A percentile compares a stretch with the other conserved stretches of the same genome.
phyloP scores from a whole-genome alignment of 2,797 vertebrate genomes.

The Vespertilio murinus region DNA sequence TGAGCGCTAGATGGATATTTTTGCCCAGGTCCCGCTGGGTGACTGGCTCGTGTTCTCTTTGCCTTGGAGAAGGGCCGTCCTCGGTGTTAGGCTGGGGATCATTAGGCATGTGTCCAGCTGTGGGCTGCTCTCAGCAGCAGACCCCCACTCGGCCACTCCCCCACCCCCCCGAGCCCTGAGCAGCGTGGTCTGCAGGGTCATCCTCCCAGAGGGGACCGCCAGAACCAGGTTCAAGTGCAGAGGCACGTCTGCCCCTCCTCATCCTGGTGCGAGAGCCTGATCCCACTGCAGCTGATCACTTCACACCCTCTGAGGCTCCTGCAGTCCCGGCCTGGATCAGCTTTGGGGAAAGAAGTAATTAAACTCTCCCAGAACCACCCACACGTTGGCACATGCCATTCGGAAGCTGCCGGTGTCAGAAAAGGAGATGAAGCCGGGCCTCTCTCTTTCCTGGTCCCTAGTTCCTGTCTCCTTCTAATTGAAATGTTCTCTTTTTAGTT shows the following conservation, averaged over 20 bases:
- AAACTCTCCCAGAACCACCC: neutral
- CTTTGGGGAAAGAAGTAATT: neutral
- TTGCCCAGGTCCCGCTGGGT: neutral
- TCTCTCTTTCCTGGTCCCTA: neutral
- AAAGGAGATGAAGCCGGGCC: accelerated
- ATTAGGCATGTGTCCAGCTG: neutral
- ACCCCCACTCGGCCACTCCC: accelerated
- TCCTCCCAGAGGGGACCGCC: accelerated
- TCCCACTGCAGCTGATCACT: accelerated
- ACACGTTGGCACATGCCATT: accelerated
- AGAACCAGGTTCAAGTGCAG: neutral
- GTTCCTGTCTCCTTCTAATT: neutral
- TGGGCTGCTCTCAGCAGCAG: accelerated
- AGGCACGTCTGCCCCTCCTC: too few relatives aligned
- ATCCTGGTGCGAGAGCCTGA: neutral
- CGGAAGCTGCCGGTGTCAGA: neutral
- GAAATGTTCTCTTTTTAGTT: neutral
- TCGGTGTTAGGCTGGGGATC: neutral
- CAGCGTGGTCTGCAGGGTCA: neutral
- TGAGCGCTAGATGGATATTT: neutral
- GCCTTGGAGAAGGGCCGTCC: neutral
- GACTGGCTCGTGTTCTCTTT: neutral
- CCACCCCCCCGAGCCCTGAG: accelerated
- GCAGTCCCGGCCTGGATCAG: neutral
- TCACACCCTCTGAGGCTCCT: accelerated